phyloP scores from a whole-genome alignment of 1,140 invertebrate species.

The Bradysia coprophila region DNA sequence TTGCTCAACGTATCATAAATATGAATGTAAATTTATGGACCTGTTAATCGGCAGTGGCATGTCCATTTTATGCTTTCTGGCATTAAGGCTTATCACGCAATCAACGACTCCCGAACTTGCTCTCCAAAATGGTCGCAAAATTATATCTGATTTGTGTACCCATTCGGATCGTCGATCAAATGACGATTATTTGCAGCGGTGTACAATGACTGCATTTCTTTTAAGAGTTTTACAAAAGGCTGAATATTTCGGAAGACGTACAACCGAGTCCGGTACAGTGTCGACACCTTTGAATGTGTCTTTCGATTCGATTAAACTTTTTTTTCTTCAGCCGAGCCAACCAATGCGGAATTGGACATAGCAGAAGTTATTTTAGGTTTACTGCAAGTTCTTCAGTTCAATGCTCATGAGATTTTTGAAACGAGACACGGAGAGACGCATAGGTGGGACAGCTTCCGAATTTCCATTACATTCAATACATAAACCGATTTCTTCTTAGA shows the following conservation, averaged over 20 bases:
- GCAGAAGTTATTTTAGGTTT: conserved; percentile 46
- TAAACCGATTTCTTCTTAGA: too few relatives aligned
- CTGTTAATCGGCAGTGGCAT: conserved; percentile 58
- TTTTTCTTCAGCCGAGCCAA: conserved; percentile 9
- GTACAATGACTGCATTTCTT: conserved; percentile 60
- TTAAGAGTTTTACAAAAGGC: conserved; percentile 45
- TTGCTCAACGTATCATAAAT: conserved; percentile 49
- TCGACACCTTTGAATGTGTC: conserved; percentile 7
- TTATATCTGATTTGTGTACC: conserved; percentile 39
- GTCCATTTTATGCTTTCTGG: conserved; percentile 56
- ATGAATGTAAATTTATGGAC: conserved; percentile 62
- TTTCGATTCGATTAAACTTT: neutral
- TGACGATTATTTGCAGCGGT: conserved; percentile 55
- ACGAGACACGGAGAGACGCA: too few relatives aligned
- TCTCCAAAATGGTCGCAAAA: conserved; percentile 20
- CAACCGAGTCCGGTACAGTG: conserved; percentile 16
- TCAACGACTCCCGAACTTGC: conserved; percentile 24
- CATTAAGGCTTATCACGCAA: conserved; percentile 55
- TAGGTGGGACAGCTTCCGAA: too few relatives aligned
- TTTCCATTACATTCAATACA: too few relatives aligned
- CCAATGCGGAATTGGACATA: conserved; percentile 31
- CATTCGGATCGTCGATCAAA: conserved; percentile 39
- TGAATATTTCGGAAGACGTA: conserved; percentile 33
- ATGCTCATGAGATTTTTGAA: conserved; percentile 78
- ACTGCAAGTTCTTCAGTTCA: conserved; percentile 70